Conservation (phyloP, 2,797 vertebrate species). For the Todus mexicanus region DNA sequence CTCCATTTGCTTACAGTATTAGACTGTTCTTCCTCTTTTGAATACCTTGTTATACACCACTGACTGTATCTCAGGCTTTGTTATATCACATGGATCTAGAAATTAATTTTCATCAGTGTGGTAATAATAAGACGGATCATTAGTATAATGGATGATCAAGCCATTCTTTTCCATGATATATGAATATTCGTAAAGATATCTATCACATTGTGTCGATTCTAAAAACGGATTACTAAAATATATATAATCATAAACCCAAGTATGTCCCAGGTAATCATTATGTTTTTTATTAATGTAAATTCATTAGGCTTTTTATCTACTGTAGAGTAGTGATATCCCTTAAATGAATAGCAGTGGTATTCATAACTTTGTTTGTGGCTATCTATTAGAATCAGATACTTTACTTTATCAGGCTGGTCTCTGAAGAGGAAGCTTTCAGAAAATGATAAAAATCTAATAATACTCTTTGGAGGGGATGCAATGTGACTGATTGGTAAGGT, state of each 20-base stretch:
- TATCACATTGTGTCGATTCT: not conserved
- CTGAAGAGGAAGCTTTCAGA: conserved; percentile 72
- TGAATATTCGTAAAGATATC: not conserved
- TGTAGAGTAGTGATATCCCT: conserved; percentile 65
- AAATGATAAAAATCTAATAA: conserved; percentile 83
- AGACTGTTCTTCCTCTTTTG: not conserved
- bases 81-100: not conserved
- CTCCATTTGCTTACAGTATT: not conserved
- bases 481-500: conserved; percentile 80
- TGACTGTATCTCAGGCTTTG: not conserved
- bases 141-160: not conserved
- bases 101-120: not conserved
- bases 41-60: not conserved
- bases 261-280: conserved; percentile 31
- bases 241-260: conserved; percentile 5
- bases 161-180: not conserved
- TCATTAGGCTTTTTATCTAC: conserved; percentile 67
- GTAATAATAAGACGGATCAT: not conserved
- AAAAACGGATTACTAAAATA: not conserved
- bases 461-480: conserved; percentile 73
- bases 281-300: conserved; percentile 72
- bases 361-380: conserved; percentile 78
- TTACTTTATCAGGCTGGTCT: conserved; percentile 73
- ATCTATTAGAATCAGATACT: conserved; percentile 71
- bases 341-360: conserved; percentile 76